phyloP scores from a whole-genome alignment of 2,888 invertebrate species.

The Laspeyria flexula region DNA sequence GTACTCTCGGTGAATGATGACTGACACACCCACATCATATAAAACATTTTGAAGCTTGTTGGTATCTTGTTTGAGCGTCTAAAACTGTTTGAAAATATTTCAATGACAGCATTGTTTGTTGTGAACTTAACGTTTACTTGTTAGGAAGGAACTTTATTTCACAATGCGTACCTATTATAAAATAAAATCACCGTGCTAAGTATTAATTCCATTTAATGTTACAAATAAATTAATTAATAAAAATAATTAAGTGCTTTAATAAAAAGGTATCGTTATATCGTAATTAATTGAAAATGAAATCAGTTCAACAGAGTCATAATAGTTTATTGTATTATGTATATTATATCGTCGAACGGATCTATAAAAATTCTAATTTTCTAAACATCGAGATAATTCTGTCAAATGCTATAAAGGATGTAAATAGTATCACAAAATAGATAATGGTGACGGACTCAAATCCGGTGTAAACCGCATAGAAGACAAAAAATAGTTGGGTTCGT shows the following conservation, averaged over 20 bases:
- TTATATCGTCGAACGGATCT: neutral
- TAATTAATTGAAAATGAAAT: too few relatives aligned
- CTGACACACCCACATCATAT: slow-evolving; percentile 58
- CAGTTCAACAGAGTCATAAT: too few relatives aligned
- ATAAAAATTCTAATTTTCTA: neutral
- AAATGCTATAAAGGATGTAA: slow-evolving; percentile 23
- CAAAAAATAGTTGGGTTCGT: slow-evolving; percentile 42
- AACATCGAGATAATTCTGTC: slow-evolving; percentile 2
- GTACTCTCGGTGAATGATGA: slow-evolving; percentile 56
- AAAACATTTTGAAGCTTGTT: slow-evolving; percentile 49
- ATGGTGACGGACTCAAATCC: slow-evolving; percentile 33
- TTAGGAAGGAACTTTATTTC: slow-evolving; percentile 1
- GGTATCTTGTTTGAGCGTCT: slow-evolving; percentile 33
- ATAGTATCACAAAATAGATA: slow-evolving; percentile 30
- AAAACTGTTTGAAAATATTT: slow-evolving; percentile 33
- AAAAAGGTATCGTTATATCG: too few relatives aligned
- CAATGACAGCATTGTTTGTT: slow-evolving; percentile 16
- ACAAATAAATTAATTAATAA: too few relatives aligned
- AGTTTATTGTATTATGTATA: too few relatives aligned
- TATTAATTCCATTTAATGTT: too few relatives aligned
- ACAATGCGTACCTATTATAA: too few relatives aligned
- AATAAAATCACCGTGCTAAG: too few relatives aligned
- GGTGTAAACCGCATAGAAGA: slow-evolving; percentile 39
- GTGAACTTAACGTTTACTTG: neutral
- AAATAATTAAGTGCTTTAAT: too few relatives aligned